Evolutionary conservation across 1,140 invertebrate genomes (phyloP), one percentile per base, ranked within the genome.

Genomic region (Drepana arcuata): DNA sequence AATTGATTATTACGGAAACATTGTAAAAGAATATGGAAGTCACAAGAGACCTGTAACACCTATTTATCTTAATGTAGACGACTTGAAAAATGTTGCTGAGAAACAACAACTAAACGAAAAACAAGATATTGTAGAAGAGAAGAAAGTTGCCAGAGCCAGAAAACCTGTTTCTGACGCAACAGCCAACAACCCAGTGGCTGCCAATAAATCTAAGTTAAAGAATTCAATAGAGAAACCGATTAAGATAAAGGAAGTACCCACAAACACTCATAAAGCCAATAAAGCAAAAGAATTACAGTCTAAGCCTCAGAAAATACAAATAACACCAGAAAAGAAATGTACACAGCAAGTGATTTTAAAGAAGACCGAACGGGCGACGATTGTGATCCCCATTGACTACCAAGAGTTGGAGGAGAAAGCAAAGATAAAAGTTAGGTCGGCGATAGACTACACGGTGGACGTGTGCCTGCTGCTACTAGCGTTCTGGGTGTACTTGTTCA

Each of bases 1-100:
- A 0, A 89, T 92, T 10, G 91, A 92, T 78, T 91, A 93, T 61
- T 95, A 95, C 47, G 90, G 90, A 11, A 92, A 92, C 62, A 89
- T 95, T 36, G 90, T 94, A 1, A 88, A 87, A 41, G 89, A 90
- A 67, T 89, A 89, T 34, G 87, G 87, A 16, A 75, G 62, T 40
- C 72, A 79, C 13, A 88, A 86, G 50, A 87, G 82, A 48, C 65
- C 86, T 2, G 61, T 72, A 5, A 74, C 79, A 5, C 85, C 84
- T 2, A 64, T 88, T 15, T 90, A 89, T 54, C 69, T 89, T 9
- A 86, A 87, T 50, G 87, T 86, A 9, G 88, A 90, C 36, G 87
- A 90, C 35, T 66, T 90, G 32, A 88, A 89, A 52, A 83, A 85
- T 26, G 86, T 86, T 2, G 87, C 87, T 2, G 85, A 82, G 45